Base-by-base conservation (phyloP, 1,140 invertebrate genomes). In the Geopemphigus sp. region DNA sequence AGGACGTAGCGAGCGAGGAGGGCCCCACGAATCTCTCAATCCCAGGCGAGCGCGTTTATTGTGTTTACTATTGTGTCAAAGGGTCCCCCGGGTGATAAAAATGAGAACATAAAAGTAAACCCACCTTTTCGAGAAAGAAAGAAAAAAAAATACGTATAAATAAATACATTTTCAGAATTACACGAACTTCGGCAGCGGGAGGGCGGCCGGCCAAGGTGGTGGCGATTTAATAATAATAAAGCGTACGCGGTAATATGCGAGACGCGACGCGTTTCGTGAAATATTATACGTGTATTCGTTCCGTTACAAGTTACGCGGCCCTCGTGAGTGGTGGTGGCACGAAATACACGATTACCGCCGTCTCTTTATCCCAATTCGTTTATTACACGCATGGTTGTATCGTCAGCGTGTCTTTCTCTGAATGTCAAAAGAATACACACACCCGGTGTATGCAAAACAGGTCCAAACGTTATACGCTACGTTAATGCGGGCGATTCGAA, bases 1-100 rank as follows among this genome's bases (percentile, higher is more conserved):
- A 59, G 74, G 24, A 57, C 57, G 5, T 1, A 53, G 50, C 22
- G 54, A 17, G 39, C 29, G n/a, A n/a, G n/a, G 22, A 12, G 45
- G 12, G 22, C 73, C 29, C 24, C 68, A 57, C 74, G 74, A 59
- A 78, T 78, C 74, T 78, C 57, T 78, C 74, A 78, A 78, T 78
- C 74, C 72, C 74, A 78, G 57, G 74, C 39, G 56, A 11, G 74
- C 57, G 24, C 57, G 8, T 74, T 78, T 78, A 78, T 78, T 76
- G 73, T 76, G 54, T 76, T 61, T 76, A 76, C 45, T 17, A 76
- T 76, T 76, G 56, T 59, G 56, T 72, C 68, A 54, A 72, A 72
- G 47, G 24, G 68, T 72, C 39, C 39, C 32, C 39, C 32, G 57
- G 74, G 74, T 78, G 74, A 78, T 78, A 61, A 78, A 78, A 61